phyloP scores from a whole-genome alignment of 2,888 invertebrate species.

The Patella pellucida region DNA sequence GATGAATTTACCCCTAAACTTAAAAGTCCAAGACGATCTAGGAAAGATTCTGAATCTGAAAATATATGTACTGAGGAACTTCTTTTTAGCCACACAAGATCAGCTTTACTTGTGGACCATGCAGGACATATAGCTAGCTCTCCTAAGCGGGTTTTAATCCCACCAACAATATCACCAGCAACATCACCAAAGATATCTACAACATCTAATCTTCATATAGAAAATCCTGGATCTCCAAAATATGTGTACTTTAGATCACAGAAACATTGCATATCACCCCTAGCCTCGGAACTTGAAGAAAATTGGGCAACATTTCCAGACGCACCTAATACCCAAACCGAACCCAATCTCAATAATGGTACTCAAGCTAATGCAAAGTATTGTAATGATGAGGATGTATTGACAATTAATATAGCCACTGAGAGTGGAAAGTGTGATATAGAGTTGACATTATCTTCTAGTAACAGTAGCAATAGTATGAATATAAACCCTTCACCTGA shows the following conservation, averaged over 20 bases:
- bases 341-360: slow-evolving; percentile 1
- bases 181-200: slow-evolving; percentile 45
- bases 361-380: background rate
- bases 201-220: slow-evolving; percentile 22
- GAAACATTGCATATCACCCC: slow-evolving; percentile 12
- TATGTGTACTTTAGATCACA: slow-evolving; percentile 32
- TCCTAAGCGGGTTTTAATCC: slow-evolving; percentile 58
- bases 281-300: slow-evolving; percentile 24
- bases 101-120: slow-evolving; percentile 57
- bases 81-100: slow-evolving; percentile 59
- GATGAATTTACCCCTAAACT: slow-evolving; percentile 51
- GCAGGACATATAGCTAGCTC: slow-evolving; percentile 49
- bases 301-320: slow-evolving; percentile 44
- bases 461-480: slow-evolving; percentile 12
- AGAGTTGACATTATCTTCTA: slow-evolving; percentile 24
- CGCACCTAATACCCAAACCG: slow-evolving; percentile 1
- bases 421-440: slow-evolving; percentile 30
- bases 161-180: slow-evolving; percentile 59
- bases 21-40: slow-evolving; percentile 47
- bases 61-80: slow-evolving; percentile 59
- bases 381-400: slow-evolving; percentile 44
- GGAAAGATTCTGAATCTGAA: slow-evolving; percentile 38
- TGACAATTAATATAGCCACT: slow-evolving; percentile 55
- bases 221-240: slow-evolving; percentile 22
- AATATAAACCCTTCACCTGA: slow-evolving; percentile 9